Evolutionary conservation across 2,797 vertebrate genomes (phyloP), one percentile per base, ranked within the genome.

Genomic region (Takifugu rubripes): DNA sequence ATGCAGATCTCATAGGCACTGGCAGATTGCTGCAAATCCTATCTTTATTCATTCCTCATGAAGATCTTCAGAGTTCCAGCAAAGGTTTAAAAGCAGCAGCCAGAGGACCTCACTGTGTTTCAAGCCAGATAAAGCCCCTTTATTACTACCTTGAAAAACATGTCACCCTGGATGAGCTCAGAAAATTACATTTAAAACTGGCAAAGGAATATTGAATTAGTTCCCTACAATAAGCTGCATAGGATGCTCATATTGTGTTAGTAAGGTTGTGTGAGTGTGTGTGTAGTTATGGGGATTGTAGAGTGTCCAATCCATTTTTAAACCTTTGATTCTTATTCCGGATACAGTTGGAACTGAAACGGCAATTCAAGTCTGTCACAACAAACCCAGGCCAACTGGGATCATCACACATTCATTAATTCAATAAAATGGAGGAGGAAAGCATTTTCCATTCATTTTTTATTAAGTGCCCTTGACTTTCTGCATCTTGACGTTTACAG

Each of bases 161-260:
- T 83, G 88, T 88, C 87, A 90, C 86, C 91, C 83, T 70, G 76
- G 84, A 90, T 88, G 89, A 90, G 86, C 84, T 91, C 86, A 88
- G 74, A 76, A 79, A 86, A 82, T 91, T 90, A 90, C 91, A 92
- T 92, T 92, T 92, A 89, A 91, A 92, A 87, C 81, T 85, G 86
- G 82, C 86, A 66, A 70, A 79, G 84, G 75, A 83, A 89, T 87
- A 90, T 84, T 89, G 86, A 91, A 91, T 91, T 91, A 91, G 87
- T 90, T 90, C 87, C 88, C 77, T 87, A 70, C 87, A 84, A 91
- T 88, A 85, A 88, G 82, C 79, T 67, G 72, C 77, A 76, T 75
- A 68, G 70, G 82, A 84, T 79, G 73, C 76, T 71, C 78, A 83
- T 78, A 63, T 63, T 52, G 59, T 62, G 75, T 76, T 77, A 58